These are phyloP conservation scores for Schrankia costaestrigalis DNA, from an alignment of 2,888 invertebrate species.

Conservation along the genomic window DNA sequence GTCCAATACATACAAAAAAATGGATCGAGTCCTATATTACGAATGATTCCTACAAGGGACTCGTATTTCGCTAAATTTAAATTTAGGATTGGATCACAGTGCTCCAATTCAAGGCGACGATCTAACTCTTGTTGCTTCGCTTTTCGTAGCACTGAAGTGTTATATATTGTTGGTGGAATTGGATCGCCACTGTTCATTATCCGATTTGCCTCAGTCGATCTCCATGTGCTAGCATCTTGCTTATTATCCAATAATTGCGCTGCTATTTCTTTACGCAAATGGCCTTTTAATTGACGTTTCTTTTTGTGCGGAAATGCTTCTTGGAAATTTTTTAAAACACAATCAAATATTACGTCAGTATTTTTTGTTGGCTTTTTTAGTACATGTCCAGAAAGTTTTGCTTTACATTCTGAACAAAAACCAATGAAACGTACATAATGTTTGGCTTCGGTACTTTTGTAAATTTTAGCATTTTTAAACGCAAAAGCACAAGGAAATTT, in stretches of 20 bases:
- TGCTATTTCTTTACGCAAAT: not conserved
- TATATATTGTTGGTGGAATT: not conserved
- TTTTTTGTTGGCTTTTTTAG: not conserved
- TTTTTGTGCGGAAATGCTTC: not conserved
- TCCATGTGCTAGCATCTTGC: not conserved
- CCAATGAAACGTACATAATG: too few species aligned
- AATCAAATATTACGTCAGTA: not conserved
- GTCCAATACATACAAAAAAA: not conserved
- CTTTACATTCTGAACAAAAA: not conserved
- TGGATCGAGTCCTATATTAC: not conserved
- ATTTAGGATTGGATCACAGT: not conserved
- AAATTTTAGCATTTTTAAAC: too few species aligned
- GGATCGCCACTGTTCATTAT: not conserved
- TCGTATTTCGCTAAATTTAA: not conserved
- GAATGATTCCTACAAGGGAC: not conserved
- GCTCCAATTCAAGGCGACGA: not conserved
- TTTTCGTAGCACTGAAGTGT: not conserved
- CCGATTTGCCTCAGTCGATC: not conserved
- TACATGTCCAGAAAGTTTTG: not conserved
- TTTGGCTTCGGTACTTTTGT: too few species aligned
- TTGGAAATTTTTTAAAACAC: not conserved
- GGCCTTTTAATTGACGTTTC: not conserved
- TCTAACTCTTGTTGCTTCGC: not conserved
- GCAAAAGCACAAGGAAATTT: too few species aligned
- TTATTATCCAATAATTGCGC: not conserved